Percentiles rank a stretch among this genome's conserved stretches.
Conservation (phyloP, 2,888 invertebrate genomes). For the Bellardia bayeri region DNA sequence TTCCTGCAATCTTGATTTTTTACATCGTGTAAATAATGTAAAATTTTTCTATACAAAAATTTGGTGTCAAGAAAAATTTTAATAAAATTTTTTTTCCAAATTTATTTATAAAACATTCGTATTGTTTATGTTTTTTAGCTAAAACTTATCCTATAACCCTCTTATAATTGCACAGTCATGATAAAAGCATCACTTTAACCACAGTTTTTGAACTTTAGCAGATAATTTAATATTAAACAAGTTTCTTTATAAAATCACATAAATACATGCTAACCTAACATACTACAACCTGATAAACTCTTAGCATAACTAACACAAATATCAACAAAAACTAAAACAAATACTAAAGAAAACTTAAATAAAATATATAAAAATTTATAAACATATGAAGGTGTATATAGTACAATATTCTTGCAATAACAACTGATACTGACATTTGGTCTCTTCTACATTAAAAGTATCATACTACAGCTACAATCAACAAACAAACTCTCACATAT, state of each 20-base stretch:
- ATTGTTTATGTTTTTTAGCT: neutral
- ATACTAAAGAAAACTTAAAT: constrained; percentile 8
- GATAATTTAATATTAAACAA: constrained; percentile 63
- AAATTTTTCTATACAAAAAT: too few relatives aligned
- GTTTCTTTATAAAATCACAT: constrained; percentile 18
- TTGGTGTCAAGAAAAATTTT: too few relatives aligned
- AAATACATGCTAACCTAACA: neutral
- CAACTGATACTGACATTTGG: constrained; percentile 67
- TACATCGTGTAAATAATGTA: too few relatives aligned
- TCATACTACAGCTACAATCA: constrained; percentile 20
- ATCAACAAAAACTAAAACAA: neutral
- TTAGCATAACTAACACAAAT: neutral
- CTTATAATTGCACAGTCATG: neutral
- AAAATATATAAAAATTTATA: neutral
- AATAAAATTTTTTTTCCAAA: too few relatives aligned
- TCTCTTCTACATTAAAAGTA: constrained; percentile 50
- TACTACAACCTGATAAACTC: neutral
- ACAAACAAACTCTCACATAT: constrained; percentile 18
- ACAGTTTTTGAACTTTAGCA: constrained; percentile 47
- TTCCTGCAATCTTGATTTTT: too few relatives aligned
- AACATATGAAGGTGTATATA: neutral
- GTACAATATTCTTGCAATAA: constrained; percentile 42
- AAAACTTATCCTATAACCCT: neutral
- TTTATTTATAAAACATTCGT: too few relatives aligned
- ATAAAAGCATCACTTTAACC: constrained; percentile 27